These are phyloP conservation scores for Actinernus sp. DNA, from an alignment of 92 coral and sea anemone genomes.

Conservation along the genomic window DNA sequence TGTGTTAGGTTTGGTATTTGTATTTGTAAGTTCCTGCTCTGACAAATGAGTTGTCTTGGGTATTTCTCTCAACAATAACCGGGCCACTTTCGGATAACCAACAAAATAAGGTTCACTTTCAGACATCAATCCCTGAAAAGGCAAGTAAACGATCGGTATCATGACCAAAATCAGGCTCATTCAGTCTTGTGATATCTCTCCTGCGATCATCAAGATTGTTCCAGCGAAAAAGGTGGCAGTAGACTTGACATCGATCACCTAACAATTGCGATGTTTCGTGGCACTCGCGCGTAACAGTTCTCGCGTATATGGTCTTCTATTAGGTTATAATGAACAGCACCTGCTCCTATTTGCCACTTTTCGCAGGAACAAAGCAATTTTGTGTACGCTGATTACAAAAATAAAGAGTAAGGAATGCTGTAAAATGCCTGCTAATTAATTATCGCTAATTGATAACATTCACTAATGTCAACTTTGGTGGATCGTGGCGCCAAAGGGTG, in stretches of 20 bases:
- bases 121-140: too few relatives aligned
- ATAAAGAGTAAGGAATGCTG: slow-evolving; percentile 87
- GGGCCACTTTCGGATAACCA: too few relatives aligned
- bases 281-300: slow-evolving; percentile 15
- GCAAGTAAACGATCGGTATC: too few relatives aligned
- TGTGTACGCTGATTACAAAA: slow-evolving; percentile 81
- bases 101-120: too few relatives aligned
- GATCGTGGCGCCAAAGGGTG: slow-evolving; percentile 85
- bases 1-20: background rate
- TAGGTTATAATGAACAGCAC: slow-evolving; percentile 64
- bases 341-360: slow-evolving; percentile 60
- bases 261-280: background rate
- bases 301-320: slow-evolving; percentile 36
- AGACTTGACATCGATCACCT: background rate
- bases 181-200: too few relatives aligned
- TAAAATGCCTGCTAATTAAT: slow-evolving; percentile 99
- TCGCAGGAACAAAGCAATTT: slow-evolving; percentile 82
- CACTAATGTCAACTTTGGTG: slow-evolving; percentile 77
- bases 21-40: background rate
- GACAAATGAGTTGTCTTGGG: too few relatives aligned
- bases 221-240: background rate
- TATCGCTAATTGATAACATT: slow-evolving; percentile 99
- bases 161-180: too few relatives aligned
- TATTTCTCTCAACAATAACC: too few relatives aligned
- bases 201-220: background rate